Conservation (phyloP, 2,113 vertebrate species). For the Leiothrix lutea region DNA sequence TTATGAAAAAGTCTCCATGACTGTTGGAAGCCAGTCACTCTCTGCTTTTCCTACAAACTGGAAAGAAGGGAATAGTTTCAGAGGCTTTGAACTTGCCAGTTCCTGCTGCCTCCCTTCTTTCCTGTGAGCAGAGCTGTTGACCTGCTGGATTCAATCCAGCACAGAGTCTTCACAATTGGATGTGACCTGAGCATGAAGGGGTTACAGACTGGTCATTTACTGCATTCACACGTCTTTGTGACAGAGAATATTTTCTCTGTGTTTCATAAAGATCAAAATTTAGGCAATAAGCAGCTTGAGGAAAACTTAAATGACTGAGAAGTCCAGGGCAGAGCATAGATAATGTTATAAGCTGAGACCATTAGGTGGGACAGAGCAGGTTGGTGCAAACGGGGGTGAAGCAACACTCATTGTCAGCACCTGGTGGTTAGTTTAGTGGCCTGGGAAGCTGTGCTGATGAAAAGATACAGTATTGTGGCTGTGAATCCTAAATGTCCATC, state of each 20-base stretch:
- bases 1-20: not conserved
- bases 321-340: not conserved
- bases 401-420: not conserved
- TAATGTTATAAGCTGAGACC: not conserved
- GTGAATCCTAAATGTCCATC: not conserved
- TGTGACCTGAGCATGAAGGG: not conserved
- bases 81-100: not conserved
- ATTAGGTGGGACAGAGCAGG: not conserved
- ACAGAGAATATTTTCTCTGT: not conserved
- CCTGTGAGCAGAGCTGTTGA: not conserved
- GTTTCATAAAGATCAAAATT: not conserved
- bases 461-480: not conserved
- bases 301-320: not conserved
- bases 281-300: not conserved
- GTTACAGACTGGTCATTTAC: not conserved
- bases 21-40: not conserved
- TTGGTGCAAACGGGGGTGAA: not conserved
- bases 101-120: not conserved
- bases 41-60: not conserved
- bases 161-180: not conserved
- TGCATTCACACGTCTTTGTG: not conserved
- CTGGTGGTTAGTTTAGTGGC: not conserved
- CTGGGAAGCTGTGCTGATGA: not conserved
- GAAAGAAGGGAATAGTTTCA: not conserved
- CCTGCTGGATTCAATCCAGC: not conserved